Base-by-base conservation (phyloP, 1,140 invertebrate genomes). In the Oedothorax gibbosus region DNA sequence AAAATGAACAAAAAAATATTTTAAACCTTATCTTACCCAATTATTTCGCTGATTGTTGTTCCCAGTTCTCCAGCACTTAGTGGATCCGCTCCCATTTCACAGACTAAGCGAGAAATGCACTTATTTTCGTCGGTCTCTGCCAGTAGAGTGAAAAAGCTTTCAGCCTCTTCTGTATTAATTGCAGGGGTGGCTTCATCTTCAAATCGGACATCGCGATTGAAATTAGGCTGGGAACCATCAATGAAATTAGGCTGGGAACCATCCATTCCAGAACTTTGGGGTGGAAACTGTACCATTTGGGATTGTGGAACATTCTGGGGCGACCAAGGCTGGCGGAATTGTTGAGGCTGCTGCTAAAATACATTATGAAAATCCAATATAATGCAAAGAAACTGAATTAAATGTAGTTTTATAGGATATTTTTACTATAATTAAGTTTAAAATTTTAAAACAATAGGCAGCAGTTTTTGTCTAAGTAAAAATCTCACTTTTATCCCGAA, bases 31-130 rank as follows among this genome's bases (percentile, higher is more conserved):
- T 12, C 53, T 78, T 78, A 85, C 83, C 75, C 83, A 51, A 85
- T 78, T 7, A 85, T 85, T 53, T 85, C 83, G 6, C 21, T 35
- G 11, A 85, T 62, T 12, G 83, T 85, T 62, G 76, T 54, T 15
- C 83, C 83, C 18, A 85, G 51, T 10, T 78, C 73, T 60, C 83
- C 83, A 11, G 64, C 54, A 35, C 12, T 71, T 18, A 12, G n/a
- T 35, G 83, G 83, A 78, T 85, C 50, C 11, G 75, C 83, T 64
- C 83, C 83, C 73, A 85, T 69, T 71, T 85, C 83, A 64, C 83
- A 85, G 12, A 85, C 60, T n/a, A 85, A 53, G 18, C 83, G 62
- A 14, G 83, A 85, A 50, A 85, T 85, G 56, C 83, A 85, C 49
- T 78, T 77, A 49, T 56, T 78, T 35, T 85, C 83, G 12, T 85